Conservation (phyloP, 2,113 vertebrate genomes). For the Galemys pyrenaicus region DNA sequence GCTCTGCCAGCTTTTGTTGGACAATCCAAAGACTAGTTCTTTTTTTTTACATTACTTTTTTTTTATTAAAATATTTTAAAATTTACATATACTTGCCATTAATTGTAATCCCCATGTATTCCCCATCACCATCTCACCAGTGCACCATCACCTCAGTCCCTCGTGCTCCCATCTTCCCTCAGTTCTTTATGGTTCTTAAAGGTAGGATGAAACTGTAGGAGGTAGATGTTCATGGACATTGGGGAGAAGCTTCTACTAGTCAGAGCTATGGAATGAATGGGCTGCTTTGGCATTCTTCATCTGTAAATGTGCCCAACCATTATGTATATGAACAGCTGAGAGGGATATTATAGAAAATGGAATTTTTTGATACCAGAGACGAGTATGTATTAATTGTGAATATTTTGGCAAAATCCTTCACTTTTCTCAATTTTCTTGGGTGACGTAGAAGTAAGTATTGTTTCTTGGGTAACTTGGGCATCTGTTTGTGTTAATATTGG, state of each 20-base stretch:
- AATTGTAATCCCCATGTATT: too few relatives aligned
- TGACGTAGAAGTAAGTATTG: background rate
- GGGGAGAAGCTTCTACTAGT: background rate
- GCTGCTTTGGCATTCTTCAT: background rate
- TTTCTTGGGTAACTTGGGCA: background rate
- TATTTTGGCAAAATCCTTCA: background rate
- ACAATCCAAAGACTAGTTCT: background rate
- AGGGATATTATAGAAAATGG: background rate
- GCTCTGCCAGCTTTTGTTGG: background rate
- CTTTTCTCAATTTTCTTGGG: background rate
- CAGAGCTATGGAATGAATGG: background rate
- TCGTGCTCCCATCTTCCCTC: too few relatives aligned
- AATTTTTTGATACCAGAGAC: constrained; percentile 1
- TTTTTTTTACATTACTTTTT: too few relatives aligned
- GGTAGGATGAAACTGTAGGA: background rate
- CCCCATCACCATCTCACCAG: too few relatives aligned
- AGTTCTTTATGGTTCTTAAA: background rate
- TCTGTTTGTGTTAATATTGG: background rate
- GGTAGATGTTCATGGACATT: background rate
- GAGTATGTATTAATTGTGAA: background rate
- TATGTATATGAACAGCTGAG: background rate
- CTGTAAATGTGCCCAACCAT: background rate
- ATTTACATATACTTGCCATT: too few relatives aligned
- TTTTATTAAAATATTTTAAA: too few relatives aligned
- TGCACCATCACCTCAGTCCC: too few relatives aligned